Evolutionary conservation across 2,797 vertebrate species (phyloP).

Genomic region (Ispidina picta): DNA sequence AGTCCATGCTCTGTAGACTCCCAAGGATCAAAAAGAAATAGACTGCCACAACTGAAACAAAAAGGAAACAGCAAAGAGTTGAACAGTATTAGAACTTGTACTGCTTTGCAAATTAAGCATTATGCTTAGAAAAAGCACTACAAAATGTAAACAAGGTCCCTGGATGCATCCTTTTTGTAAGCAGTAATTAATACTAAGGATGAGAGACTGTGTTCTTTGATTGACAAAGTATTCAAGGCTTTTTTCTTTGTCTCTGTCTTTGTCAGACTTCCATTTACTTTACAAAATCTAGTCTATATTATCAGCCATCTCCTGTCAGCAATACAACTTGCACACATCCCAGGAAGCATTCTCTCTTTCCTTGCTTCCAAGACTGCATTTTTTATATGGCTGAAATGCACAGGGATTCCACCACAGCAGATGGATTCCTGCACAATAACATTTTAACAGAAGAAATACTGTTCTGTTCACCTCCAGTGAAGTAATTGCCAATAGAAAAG

Average conservation of each 20-base stretch:
- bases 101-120: conserved; percentile 12
- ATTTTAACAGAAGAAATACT: background rate
- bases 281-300: background rate
- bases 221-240: background rate
- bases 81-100: background rate
- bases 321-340: background rate
- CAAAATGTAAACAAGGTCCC: background rate
- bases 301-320: background rate
- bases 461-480: background rate
- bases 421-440: background rate
- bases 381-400: background rate
- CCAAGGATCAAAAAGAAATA: conserved; percentile 53
- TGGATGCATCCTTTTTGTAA: background rate
- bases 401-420: background rate
- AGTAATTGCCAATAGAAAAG: background rate
- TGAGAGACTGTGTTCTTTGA: background rate
- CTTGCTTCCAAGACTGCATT: background rate
- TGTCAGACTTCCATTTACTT: background rate
- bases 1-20: conserved; percentile 41
- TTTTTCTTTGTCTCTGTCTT: background rate
- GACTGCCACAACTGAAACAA: conserved; percentile 44
- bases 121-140: background rate
- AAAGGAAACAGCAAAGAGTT: conserved; percentile 22
- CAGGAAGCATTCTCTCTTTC: background rate
- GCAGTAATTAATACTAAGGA: background rate